A percentile compares a stretch with the other conserved stretches of the same genome.
phyloP scores from a whole-genome alignment of 1,140 invertebrate genomes.

The Drosophila suzukii region DNA sequence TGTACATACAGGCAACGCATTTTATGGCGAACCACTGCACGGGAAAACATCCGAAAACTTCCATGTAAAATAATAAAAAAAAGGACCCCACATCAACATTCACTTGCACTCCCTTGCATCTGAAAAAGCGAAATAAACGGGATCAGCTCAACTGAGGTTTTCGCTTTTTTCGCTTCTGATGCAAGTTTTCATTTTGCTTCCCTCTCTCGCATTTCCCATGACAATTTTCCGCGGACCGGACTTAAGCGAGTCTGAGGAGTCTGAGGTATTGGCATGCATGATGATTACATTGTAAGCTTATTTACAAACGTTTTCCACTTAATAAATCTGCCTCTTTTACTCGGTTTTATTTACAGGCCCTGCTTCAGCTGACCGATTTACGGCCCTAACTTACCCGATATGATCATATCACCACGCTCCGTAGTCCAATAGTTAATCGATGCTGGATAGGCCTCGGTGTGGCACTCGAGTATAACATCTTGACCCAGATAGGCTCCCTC shows the following conservation, averaged over 20 bases:
- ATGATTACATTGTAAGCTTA: slow-evolving; percentile 75
- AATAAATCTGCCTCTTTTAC: slow-evolving; percentile 51
- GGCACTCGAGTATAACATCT: slow-evolving; percentile 92
- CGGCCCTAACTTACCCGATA: slow-evolving; percentile 89
- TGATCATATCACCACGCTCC: slow-evolving; percentile 93
- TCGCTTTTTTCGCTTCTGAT: slow-evolving; percentile 30
- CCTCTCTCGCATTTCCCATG: slow-evolving; percentile 45
- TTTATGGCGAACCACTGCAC: slow-evolving; percentile 22
- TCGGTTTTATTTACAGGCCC: slow-evolving; percentile 15
- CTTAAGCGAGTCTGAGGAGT: slow-evolving; percentile 5
- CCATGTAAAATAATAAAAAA: slow-evolving; percentile 47
- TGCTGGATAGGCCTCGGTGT: slow-evolving; percentile 94
- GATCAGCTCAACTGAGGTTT: slow-evolving; percentile 47
- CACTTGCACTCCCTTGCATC: slow-evolving; percentile 17
- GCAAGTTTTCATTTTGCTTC: slow-evolving; percentile 48
- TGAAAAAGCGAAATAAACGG: slow-evolving; percentile 28
- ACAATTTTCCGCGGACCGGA: slow-evolving; percentile 41
- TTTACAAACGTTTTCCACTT: slow-evolving; percentile 58
- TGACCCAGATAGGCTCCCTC: slow-evolving; percentile 93
- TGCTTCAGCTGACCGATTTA: slow-evolving; percentile 28
- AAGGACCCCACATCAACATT: slow-evolving; percentile 23
- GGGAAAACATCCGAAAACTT: slow-evolving; percentile 10
- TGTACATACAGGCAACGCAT: slow-evolving; percentile 54
- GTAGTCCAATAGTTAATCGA: slow-evolving; percentile 96
- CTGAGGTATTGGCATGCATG: slow-evolving; percentile 35